Evolutionary conservation across 2,888 invertebrate genomes (phyloP).

Genomic region (Limnephilus rhombicus): DNA sequence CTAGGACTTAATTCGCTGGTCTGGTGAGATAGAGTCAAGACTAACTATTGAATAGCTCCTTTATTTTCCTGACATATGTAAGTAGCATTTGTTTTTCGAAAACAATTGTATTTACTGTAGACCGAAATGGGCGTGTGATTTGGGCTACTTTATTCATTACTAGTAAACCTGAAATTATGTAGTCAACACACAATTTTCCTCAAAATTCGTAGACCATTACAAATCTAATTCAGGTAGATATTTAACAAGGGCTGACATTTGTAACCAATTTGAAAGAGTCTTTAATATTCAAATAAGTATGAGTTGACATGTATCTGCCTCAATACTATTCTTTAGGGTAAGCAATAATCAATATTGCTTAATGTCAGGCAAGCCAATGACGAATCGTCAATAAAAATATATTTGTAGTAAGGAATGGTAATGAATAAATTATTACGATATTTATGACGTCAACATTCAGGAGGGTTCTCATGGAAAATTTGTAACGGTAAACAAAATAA

Average conservation of each 20-base stretch:
- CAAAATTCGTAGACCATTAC: neutral
- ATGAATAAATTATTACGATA: slow-evolving; percentile 2
- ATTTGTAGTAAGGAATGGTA: neutral
- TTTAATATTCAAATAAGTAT: neutral
- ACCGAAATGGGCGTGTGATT: neutral
- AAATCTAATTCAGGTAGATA: neutral
- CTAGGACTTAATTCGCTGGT: too few species aligned
- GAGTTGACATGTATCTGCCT: neutral
- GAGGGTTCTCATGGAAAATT: neutral
- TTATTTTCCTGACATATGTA: too few species aligned
- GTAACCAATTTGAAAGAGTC: neutral
- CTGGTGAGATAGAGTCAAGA: too few species aligned
- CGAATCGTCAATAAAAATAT: slow-evolving; percentile 18
- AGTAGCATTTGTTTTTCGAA: too few species aligned
- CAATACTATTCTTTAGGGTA: neutral
- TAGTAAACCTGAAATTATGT: neutral
- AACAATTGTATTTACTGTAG: too few species aligned
- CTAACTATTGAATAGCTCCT: too few species aligned
- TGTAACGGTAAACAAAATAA: neutral
- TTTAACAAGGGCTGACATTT: neutral
- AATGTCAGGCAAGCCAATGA: neutral
- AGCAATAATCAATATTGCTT: neutral
- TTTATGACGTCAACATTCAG: neutral
- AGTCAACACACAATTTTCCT: neutral
- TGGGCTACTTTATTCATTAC: neutral